Conservation (phyloP, 2,888 invertebrate genomes). For the Machimus rusticus region DNA sequence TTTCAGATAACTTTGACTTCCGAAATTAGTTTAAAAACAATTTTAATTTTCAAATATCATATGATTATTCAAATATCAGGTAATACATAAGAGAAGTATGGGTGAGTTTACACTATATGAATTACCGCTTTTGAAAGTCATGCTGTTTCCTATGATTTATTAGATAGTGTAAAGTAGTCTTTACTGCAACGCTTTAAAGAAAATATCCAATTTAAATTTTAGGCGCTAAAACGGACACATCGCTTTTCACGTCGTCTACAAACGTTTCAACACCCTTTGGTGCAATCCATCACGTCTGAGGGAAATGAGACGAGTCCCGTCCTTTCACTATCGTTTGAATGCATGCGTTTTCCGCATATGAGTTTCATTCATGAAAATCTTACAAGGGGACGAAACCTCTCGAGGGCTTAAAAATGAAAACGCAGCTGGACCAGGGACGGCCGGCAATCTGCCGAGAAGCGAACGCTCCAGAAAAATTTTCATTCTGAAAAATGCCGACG, state of each 20-base stretch:
- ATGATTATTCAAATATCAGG: no score
- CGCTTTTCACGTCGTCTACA: neutral
- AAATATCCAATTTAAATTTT: neutral
- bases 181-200: no score
- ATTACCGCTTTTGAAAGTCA: no score
- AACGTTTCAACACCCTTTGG: neutral
- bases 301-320: neutral
- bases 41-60: no score
- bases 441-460: neutral
- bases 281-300: neutral
- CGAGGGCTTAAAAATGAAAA: conserved; percentile 23
- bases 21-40: no score
- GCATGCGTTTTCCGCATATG: neutral
- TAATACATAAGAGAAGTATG: no score
- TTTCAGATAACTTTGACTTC: no score
- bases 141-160: no score
- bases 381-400: neutral
- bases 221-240: neutral
- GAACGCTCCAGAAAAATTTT: neutral
- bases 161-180: no score
- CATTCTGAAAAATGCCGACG: neutral
- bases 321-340: neutral
- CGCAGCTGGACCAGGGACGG: neutral
- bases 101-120: no score
- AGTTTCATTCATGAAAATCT: conserved; percentile 16